A percentile compares a stretch with the other conserved stretches of the same genome.
phyloP scores from a whole-genome alignment of 2,113 vertebrate genomes.

The Microtus richardsoni region DNA sequence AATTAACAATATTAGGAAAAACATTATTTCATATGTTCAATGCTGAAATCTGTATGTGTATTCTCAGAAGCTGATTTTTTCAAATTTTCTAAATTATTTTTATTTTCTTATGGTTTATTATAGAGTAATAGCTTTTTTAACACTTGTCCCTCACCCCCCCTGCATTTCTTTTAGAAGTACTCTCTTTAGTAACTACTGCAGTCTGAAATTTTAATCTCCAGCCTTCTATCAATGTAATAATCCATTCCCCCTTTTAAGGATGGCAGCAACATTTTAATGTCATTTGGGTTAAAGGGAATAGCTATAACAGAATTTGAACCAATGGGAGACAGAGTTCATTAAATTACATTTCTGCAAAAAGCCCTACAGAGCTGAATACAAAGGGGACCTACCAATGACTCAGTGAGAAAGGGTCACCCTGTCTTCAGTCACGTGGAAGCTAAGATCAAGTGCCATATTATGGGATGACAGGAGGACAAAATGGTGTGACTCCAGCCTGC shows the following conservation, averaged over 20 bases:
- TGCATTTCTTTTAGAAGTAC: not conserved
- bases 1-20: not conserved
- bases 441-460: not conserved
- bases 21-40: not conserved
- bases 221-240: not conserved
- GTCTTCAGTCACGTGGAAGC: not conserved
- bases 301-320: not conserved
- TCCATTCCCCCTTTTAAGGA: too few species aligned
- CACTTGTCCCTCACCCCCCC: not conserved
- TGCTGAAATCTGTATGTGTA: not conserved
- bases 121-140: not conserved
- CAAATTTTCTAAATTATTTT: not conserved
- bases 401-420: not conserved
- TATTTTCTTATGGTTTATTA: not conserved
- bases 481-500: fast-evolving
- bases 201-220: not conserved
- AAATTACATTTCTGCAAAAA: not conserved
- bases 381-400: fast-evolving
- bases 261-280: not conserved
- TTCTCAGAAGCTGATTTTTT: not conserved
- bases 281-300: not conserved
- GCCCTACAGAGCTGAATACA: too few species aligned
- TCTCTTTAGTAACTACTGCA: not conserved
- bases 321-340: not conserved
- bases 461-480: not conserved